Percentiles rank a stretch among this genome's conserved stretches.
These are phyloP conservation scores for Steinernema scapterisci DNA, from an alignment of 2,888 invertebrate species.

Conservation along the genomic window DNA sequence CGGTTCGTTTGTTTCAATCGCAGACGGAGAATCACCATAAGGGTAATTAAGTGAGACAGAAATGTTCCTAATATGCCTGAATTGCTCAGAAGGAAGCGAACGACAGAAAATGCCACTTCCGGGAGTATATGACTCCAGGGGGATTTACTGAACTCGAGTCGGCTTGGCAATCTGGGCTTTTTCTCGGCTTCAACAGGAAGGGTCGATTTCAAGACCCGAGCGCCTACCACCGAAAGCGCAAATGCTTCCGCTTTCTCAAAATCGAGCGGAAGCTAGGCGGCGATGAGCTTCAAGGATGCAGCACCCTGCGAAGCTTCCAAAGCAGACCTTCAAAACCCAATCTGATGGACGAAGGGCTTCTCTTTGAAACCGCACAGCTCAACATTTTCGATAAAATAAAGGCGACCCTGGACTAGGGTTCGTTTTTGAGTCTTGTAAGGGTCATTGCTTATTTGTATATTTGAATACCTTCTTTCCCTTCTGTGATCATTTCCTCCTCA, in stretches of 20 bases:
- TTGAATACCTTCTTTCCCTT: not conserved
- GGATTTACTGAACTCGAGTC: constrained; percentile 50
- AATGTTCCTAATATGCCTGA: not conserved
- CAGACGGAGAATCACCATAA: constrained; percentile 39
- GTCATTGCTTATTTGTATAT: not conserved
- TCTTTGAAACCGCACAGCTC: not conserved
- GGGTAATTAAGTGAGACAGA: constrained; percentile 22
- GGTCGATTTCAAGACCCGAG: constrained; percentile 44
- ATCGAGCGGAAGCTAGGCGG: constrained; percentile 27
- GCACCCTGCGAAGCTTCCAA: not conserved
- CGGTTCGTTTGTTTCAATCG: constrained; percentile 44
- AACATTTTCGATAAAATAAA: constrained; percentile 14
- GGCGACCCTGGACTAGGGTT: not conserved
- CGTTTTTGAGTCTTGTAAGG: not conserved
- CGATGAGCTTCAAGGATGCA: not conserved
- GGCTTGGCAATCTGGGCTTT: constrained; percentile 40
- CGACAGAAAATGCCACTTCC: constrained; percentile 43
- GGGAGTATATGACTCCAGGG: constrained; percentile 40
- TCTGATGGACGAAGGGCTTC: not conserved
- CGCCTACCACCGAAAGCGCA: constrained; percentile 37
- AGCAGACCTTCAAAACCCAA: not conserved
- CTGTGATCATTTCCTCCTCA: too few relatives aligned
- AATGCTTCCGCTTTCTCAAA: constrained; percentile 46
- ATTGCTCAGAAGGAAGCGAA: constrained; percentile 38
- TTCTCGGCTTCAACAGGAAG: constrained; percentile 47